A percentile compares a stretch with the other conserved stretches of the same genome.
These are phyloP conservation scores for Zaprionus ghesquierei DNA, from an alignment of 1,140 invertebrate genomes.

Conservation along the genomic window DNA sequence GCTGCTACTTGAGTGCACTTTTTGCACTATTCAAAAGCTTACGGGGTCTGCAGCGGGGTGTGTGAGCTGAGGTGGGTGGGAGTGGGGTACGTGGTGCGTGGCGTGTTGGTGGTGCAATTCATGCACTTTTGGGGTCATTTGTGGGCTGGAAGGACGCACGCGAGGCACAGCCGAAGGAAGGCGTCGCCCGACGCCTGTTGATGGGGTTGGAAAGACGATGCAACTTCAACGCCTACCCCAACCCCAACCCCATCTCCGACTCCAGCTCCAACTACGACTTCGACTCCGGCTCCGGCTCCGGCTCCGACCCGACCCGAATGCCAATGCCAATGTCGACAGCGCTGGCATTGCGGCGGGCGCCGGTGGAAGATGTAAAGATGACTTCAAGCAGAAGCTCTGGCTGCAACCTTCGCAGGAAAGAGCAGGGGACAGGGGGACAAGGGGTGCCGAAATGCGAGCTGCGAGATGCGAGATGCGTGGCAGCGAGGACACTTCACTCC, in stretches of 20 bases:
- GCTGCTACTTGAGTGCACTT: slow-evolving; percentile 69
- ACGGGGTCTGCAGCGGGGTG: not conserved
- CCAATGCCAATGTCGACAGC: slow-evolving; percentile 13
- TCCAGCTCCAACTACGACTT: not conserved
- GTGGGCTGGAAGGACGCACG: slow-evolving; percentile 58
- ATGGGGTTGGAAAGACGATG: slow-evolving; percentile 35
- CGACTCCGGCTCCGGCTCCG: too few relatives aligned
- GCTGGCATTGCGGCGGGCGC: not conserved
- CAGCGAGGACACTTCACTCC: slow-evolving; percentile 1
- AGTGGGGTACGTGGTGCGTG: not conserved
- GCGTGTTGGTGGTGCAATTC: slow-evolving; percentile 36
- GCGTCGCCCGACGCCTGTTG: not conserved
- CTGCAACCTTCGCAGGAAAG: not conserved
- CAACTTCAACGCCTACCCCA: slow-evolving; percentile 18
- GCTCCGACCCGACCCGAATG: too few relatives aligned
- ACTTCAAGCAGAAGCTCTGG: slow-evolving; percentile 16
- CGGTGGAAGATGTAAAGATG: slow-evolving; percentile 33
- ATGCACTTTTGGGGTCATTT: slow-evolving; percentile 37
- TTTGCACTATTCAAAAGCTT: slow-evolving; percentile 75
- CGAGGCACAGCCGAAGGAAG: slow-evolving; percentile 34
- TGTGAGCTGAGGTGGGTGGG: slow-evolving; percentile 3
- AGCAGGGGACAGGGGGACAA: too few relatives aligned
- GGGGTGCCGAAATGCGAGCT: too few relatives aligned
- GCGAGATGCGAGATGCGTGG: not conserved
- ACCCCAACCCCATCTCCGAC: not conserved